Evolutionary conservation across 2,888 invertebrate species (phyloP).

Genomic region (Conistra vaccinii): DNA sequence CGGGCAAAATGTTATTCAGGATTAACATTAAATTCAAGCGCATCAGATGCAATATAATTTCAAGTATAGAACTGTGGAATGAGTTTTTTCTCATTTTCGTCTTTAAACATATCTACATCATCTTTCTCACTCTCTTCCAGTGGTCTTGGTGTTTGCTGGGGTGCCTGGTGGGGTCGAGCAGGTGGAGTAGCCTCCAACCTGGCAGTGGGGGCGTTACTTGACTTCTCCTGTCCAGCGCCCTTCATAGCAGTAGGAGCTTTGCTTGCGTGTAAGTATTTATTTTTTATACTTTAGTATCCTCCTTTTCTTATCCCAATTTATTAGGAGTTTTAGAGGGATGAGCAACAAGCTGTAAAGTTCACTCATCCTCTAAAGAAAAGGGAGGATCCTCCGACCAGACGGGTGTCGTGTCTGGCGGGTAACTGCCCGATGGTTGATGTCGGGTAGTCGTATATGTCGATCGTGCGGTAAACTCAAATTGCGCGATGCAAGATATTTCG

Average conservation of each 20-base stretch:
- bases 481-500: too few relatives aligned
- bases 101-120: neutral
- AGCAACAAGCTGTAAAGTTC: too few relatives aligned
- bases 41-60: neutral
- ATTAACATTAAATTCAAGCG: neutral
- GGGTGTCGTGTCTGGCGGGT: too few relatives aligned
- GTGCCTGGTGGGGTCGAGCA: slow-evolving; percentile 92
- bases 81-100: neutral
- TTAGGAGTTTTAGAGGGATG: too few relatives aligned
- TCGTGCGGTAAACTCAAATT: too few relatives aligned
- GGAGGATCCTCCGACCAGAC: too few relatives aligned
- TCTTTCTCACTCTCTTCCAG: slow-evolving; percentile 75
- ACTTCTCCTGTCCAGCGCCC: slow-evolving; percentile 92
- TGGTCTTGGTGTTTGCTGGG: slow-evolving; percentile 92
- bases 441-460: too few relatives aligned
- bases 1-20: neutral
- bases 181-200: slow-evolving; percentile 92
- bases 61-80: neutral
- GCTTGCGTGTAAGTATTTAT: slow-evolving; percentile 84
- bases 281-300: neutral
- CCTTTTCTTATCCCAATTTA: neutral
- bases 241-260: slow-evolving; percentile 91
- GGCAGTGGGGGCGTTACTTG: slow-evolving; percentile 92
- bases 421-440: too few relatives aligned
- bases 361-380: too few relatives aligned